Evolutionary conservation across 2,797 vertebrate genomes (phyloP), one percentile per base, ranked within the genome.

Genomic region (Hydrolagus colliei): DNA sequence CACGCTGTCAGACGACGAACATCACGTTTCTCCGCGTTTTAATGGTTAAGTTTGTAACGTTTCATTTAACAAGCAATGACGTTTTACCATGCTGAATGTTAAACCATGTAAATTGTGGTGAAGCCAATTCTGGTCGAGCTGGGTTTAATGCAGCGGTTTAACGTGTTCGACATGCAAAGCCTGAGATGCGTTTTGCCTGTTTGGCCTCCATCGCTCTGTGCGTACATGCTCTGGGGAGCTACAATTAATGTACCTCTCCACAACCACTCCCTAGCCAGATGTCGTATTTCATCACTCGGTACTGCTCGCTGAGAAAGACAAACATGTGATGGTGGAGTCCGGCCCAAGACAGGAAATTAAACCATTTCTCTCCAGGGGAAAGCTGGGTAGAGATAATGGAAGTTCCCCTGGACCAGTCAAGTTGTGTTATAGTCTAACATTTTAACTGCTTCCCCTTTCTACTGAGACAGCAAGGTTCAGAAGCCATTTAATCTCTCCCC

Each of bases 401-500:
- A 85, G 77, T 86, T 86, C 78, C 72, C 80, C 62, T 74, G 79
- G 74, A 86, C 67, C 59, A 75, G 80, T 63, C 85, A 85, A 87
- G 86, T 86, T 87, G 65, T 52, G 65, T 84, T 84, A 84, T 71
- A 84, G 65, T 68, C 79, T 84, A 65, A 84, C 79, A 84, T 84
- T 84, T 52, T 84, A 84, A 84, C 79, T 84, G 79, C 65, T 84
- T 72, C 88, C 88, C 89, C 88, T 88, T 88, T 87, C 86, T 88
- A 89, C 88, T 88, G 89, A 86, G 90, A 87, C 92, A 92, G 89
- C 91, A 90, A 91, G 88, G 90, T 88, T 91, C 89, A 90, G 92
- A 92, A 90, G 90, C 88, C 89, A 90, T 90, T 92, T 93, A 91
- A 93, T 92, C 91, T 89, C 92, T 89, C 92, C 91, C 93, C 89